Evolutionary conservation across 2,797 vertebrate genomes (phyloP).

Genomic region (Malacoctenus gilli): DNA sequence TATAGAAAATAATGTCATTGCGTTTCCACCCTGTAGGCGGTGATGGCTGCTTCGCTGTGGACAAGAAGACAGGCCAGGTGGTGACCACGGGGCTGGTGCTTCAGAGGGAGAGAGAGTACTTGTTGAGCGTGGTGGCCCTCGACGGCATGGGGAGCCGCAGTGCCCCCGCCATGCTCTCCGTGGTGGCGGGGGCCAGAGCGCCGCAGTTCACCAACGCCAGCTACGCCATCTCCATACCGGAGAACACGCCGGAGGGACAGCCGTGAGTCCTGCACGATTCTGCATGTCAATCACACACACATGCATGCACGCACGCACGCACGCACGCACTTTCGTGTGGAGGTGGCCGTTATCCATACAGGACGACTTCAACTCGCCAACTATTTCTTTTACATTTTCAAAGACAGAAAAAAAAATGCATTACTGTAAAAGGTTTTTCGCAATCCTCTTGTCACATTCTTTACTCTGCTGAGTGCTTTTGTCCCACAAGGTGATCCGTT

Average conservation of each 20-base stretch:
- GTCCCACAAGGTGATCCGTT: too few relatives aligned
- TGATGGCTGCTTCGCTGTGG: conserved; percentile 87
- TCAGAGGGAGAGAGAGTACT: conserved; percentile 85
- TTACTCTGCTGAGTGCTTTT: too few relatives aligned
- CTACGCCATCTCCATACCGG: conserved; percentile 83
- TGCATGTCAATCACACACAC: background rate
- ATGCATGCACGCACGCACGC: conserved; percentile 8
- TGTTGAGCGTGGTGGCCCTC: conserved; percentile 86
- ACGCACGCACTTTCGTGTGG: too few relatives aligned
- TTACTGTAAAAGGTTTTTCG: too few relatives aligned
- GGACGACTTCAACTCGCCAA: too few relatives aligned
- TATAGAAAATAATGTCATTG: conserved; percentile 31
- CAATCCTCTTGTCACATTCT: too few relatives aligned
- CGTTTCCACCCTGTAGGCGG: conserved; percentile 80
- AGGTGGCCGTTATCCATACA: too few relatives aligned
- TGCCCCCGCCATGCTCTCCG: conserved; percentile 82
- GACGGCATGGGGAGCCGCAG: conserved; percentile 86
- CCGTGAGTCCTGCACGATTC: conserved; percentile 78
- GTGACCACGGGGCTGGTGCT: conserved; percentile 85
- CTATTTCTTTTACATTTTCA: too few relatives aligned
- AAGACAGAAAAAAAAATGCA: too few relatives aligned
- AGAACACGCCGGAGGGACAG: conserved; percentile 82
- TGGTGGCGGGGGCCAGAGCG: conserved; percentile 83
- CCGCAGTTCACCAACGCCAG: conserved; percentile 87
- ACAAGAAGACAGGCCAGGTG: conserved; percentile 86